A percentile compares a stretch with the other conserved stretches of the same genome.
These are phyloP conservation scores for Tetragnatha versicolor DNA, from an alignment of 1,140 invertebrate species.

Conservation along the genomic window DNA sequence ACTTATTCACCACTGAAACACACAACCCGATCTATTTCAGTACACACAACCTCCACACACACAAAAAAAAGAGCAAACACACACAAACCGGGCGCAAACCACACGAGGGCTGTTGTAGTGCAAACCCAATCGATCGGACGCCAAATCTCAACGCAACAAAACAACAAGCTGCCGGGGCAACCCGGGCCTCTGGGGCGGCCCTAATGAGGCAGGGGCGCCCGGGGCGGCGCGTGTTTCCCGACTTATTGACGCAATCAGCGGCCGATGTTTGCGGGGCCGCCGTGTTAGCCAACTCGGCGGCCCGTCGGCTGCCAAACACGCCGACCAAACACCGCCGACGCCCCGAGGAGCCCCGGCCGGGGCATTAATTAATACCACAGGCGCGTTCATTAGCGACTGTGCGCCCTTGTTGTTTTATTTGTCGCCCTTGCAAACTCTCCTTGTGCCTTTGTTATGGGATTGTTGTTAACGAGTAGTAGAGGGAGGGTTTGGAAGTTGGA, in stretches of 20 bases:
- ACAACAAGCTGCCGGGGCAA: too few relatives aligned
- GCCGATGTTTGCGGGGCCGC: constrained; percentile 36
- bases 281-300: constrained; percentile 42
- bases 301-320: constrained; percentile 34
- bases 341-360: background rate
- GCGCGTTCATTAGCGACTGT: constrained; percentile 37
- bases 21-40: too few relatives aligned
- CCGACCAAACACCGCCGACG: constrained; percentile 27
- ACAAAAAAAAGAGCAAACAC: too few relatives aligned
- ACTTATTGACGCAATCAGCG: constrained; percentile 53
- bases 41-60: too few relatives aligned
- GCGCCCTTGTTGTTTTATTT: background rate
- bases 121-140: too few relatives aligned
- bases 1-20: too few relatives aligned
- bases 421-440: background rate
- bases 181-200: constrained; percentile 29
- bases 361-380: constrained; percentile 51
- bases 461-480: too few relatives aligned
- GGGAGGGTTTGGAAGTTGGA: background rate
- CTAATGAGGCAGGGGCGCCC: constrained; percentile 41
- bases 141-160: too few relatives aligned
- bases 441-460: too few relatives aligned
- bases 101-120: too few relatives aligned
- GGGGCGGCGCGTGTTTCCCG: constrained; percentile 41
- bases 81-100: too few relatives aligned